A percentile compares a stretch with the other conserved stretches of the same genome.
phyloP scores from a whole-genome alignment of 2,888 invertebrate genomes.

The Caenorhabditis becei region DNA sequence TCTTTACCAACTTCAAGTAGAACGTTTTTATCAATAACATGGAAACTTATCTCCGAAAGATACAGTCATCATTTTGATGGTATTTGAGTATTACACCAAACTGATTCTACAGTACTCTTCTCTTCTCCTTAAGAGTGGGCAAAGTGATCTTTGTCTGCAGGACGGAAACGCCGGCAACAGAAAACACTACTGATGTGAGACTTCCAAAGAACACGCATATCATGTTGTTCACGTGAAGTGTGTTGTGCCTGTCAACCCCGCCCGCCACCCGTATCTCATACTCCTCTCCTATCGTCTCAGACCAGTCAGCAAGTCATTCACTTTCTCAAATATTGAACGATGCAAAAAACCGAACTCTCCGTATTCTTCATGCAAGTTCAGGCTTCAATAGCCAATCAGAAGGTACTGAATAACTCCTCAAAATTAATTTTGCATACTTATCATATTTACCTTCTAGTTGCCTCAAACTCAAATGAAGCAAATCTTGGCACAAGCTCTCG shows the following conservation, averaged over 20 bases:
- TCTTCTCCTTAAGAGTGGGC: too few relatives aligned
- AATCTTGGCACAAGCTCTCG: conserved; percentile 56
- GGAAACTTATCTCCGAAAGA: too few relatives aligned
- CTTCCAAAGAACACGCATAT: conserved; percentile 35
- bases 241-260: background rate
- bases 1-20: too few relatives aligned
- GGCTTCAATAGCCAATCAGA: conserved; percentile 20
- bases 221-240: conserved; percentile 42
- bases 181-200: background rate
- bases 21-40: too few relatives aligned
- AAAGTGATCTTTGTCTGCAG: conserved; percentile 51
- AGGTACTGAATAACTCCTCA: too few relatives aligned
- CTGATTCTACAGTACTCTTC: too few relatives aligned
- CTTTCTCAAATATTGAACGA: conserved; percentile 19
- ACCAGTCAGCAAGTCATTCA: conserved; percentile 32
- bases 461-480: conserved; percentile 46
- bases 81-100: too few relatives aligned
- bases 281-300: conserved; percentile 35
- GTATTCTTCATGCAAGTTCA: conserved; percentile 24
- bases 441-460: background rate
- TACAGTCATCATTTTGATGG: too few relatives aligned
- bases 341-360: conserved; percentile 39
- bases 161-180: conserved; percentile 14
- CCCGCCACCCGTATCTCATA: conserved; percentile 14
- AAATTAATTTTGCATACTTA: too few relatives aligned